Base-by-base conservation (phyloP, 2,113 vertebrate species). In the Jacana jacana region DNA sequence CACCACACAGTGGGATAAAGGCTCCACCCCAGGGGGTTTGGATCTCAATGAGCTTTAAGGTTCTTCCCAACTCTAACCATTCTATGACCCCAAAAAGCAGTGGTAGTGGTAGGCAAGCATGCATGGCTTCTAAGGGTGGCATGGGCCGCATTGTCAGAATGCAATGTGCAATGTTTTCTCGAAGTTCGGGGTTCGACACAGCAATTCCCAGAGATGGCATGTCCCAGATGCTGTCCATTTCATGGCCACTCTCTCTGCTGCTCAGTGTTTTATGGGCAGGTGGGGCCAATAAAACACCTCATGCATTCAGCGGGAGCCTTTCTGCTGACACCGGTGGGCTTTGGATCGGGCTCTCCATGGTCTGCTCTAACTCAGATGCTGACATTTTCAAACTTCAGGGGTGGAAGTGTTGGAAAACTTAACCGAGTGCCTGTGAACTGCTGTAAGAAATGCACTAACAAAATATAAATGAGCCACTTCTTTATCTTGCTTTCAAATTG, bases 181-280 rank as follows among this genome's bases (percentile, higher is more conserved):
- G 1, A 54, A 44, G 51, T 27, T 63, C 0, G 0, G 28, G 42
- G 39, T 39, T 79, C 0, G 0, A 48, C 1, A 1, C 30, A 44
- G 52, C 35, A 64, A 57, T 52, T 40, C 44, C 66, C 51, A n/a
- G 65, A 42, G 42, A 35, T 4, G 2, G 23, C 5, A 0, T 57
- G 52, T 52, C 57, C 85, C 89, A 79, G 60, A 35, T 39, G 42
- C 42, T 27, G 44, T 13, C 17, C 6, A 2, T 48, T 63, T 64
- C 4, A 1, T 10, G 28, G 27, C 48, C 78, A 22, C 24, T 77
- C 6, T 63, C 46, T 42, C 33, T 48, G 44, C 6, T 1, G 2
- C 40, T 69, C n/a, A 37, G 64, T 46, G 42, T 60, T 94, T 88
- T 51, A 65, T 46, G 49, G 77, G 40, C 77, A 69, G 73, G 57